Evolutionary conservation across 2,113 vertebrate genomes (phyloP), one percentile per base, ranked within the genome.

Genomic region (Lepus timidus): DNA sequence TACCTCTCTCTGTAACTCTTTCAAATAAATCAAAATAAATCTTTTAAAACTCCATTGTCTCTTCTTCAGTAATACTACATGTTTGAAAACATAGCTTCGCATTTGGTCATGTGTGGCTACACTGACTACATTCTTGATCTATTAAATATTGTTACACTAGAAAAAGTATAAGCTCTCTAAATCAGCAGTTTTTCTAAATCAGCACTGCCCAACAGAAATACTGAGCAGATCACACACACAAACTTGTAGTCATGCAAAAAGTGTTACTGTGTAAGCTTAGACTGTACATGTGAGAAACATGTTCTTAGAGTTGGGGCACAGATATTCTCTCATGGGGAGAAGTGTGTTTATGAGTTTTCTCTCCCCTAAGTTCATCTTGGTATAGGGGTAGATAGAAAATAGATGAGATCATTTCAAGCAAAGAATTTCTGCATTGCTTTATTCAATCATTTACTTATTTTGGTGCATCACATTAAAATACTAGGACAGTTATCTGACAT

Each of bases 311-410:
- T 44, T 31, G 16, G 95, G 39, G 25, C 8, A 62, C 8, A 49
- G 78, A 85, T 65, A 61, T 31, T 79, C 10, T 70, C 12, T 39
- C 25, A 23, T 36, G 36, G 87, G 84, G 70, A 83, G 80, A 96
- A 84, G 73, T 39, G 4, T 1, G 33, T 82, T 82, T 71, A n/a
- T 55, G 68, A 51, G 6, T 8, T n/a, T 90, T 14, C 33, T 65
- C 25, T 17, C 0, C 2, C 4, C 39, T 91, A 58, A 70, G n/a
- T 6, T 91, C 25, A 39, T 8, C 49, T 86, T 11, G 64, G 31
- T 3, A 73, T 20, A 16, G 16, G 23, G 9, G n/a, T 16, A 68
- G 9, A n/a, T 52, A 49, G 20, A 64, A 65, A 25, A 10, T 27
- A 27, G 4, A 31, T 9, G 4, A 89, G 7, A 11, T 39, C 17